Conservation (phyloP, 1,140 invertebrate species). For the Bombus cullumanus region DNA sequence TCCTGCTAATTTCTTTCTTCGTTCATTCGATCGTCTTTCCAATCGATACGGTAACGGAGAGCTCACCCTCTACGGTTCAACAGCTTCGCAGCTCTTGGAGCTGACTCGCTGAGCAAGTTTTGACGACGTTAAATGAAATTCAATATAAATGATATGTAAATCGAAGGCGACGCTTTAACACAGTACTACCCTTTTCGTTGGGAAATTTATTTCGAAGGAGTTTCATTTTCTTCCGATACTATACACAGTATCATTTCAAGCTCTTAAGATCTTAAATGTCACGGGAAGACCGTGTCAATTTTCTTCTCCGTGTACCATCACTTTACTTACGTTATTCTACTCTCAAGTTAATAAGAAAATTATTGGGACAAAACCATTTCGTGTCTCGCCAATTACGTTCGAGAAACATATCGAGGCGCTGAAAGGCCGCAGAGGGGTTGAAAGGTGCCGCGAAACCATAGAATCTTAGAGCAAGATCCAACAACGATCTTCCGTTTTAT, state of each 20-base stretch:
- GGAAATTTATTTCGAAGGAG: not conserved
- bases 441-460: not conserved
- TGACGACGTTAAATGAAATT: slow-evolving; percentile 12
- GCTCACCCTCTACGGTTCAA: slow-evolving; percentile 17
- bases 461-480: slow-evolving; percentile 22
- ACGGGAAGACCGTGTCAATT: not conserved
- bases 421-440: slow-evolving; percentile 4
- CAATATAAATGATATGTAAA: slow-evolving; percentile 28
- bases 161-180: slow-evolving; percentile 16
- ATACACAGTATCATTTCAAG: not conserved
- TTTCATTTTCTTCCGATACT: not conserved
- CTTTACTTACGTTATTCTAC: not conserved
- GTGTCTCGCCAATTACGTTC: not conserved
- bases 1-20: not conserved
- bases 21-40: not conserved
- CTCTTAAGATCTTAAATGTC: not conserved
- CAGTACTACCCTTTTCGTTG: not conserved
- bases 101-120: not conserved
- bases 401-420: not conserved
- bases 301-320: not conserved
- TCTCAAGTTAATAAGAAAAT: not conserved
- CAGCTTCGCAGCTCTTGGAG: not conserved
- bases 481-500: slow-evolving; percentile 10
- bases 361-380: not conserved
- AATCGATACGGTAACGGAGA: not conserved